A percentile compares a stretch with the other conserved stretches of the same genome.
Evolutionary conservation across 2,888 invertebrate species (phyloP).

Genomic region (Orthonevra nobilis): DNA sequence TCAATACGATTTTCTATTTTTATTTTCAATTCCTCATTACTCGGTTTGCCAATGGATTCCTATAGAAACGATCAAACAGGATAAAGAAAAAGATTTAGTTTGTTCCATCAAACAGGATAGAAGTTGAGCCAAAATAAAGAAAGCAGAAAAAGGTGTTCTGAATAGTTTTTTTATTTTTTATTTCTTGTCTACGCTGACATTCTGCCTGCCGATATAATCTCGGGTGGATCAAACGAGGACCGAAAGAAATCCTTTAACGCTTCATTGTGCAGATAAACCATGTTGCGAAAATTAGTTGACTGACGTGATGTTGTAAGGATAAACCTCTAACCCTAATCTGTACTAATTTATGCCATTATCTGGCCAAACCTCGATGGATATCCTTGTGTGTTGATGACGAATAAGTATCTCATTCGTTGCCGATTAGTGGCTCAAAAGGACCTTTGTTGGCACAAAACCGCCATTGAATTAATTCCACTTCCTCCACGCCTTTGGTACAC

Average conservation of each 20-base stretch:
- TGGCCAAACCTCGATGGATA: neutral
- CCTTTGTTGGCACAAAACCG: neutral
- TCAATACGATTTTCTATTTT: conserved; percentile 69
- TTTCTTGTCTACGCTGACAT: conserved; percentile 50
- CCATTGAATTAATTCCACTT: conserved; percentile 34
- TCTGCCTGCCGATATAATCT: conserved; percentile 33
- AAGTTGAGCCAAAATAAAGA: conserved; percentile 23
- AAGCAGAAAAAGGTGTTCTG: conserved; percentile 45
- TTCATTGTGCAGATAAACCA: conserved; percentile 33
- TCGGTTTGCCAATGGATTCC: conserved; percentile 25
- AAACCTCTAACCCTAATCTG: conserved; percentile 6
- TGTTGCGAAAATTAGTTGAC: conserved; percentile 31
- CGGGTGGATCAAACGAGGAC: conserved; percentile 56
- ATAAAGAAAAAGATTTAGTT: conserved; percentile 60
- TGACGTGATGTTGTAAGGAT: conserved; percentile 14
- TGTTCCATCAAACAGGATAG: conserved; percentile 36
- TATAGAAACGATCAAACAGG: conserved; percentile 35
- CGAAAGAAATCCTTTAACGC: conserved; percentile 60
- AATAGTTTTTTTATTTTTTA: conserved; percentile 63
- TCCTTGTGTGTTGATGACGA: neutral
- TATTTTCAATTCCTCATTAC: conserved; percentile 59
- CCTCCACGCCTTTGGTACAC: neutral
- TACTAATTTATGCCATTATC: conserved; percentile 30
- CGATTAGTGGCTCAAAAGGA: conserved; percentile 28
- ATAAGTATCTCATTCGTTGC: conserved; percentile 22